Percentiles rank a stretch among this genome's conserved stretches.
phyloP scores from a whole-genome alignment of 1,140 invertebrate species.

The Leptinotarsa texana region DNA sequence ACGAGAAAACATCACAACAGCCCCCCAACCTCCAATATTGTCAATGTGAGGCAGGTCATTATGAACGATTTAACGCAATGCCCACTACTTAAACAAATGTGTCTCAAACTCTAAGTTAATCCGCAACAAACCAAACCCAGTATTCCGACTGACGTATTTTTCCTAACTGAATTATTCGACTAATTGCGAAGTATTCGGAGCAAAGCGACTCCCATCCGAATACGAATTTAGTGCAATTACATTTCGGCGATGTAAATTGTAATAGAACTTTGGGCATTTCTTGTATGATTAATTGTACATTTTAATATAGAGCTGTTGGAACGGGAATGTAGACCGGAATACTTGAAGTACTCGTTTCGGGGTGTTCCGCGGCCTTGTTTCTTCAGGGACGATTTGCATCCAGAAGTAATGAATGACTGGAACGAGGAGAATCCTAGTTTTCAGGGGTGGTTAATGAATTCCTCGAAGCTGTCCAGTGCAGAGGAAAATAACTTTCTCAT shows the following conservation, averaged over 20 bases:
- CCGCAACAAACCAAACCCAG: not conserved
- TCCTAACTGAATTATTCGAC: not conserved
- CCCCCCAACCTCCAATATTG: too few species aligned
- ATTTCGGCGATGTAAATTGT: slow-evolving; percentile 2
- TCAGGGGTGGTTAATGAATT: too few species aligned
- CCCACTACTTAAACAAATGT: too few species aligned
- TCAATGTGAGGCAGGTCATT: too few species aligned
- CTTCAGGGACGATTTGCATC: not conserved
- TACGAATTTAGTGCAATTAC: not conserved
- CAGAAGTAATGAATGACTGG: not conserved
- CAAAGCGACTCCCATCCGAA: not conserved
- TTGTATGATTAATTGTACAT: not conserved
- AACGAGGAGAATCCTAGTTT: too few species aligned
- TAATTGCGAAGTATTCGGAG: not conserved
- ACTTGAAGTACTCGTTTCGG: not conserved
- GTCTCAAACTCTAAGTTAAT: not conserved
- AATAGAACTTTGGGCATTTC: slow-evolving; percentile 2
- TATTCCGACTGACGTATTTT: not conserved
- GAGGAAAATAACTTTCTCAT: too few species aligned
- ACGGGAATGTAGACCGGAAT: not conserved
- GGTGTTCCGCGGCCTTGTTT: not conserved
- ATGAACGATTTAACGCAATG: too few species aligned
- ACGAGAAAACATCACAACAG: too few species aligned
- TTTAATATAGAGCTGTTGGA: slow-evolving; percentile 3
- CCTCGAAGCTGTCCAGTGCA: too few species aligned